Conservation (phyloP, 2,113 vertebrate species). For the Probosciger aterrimus region DNA sequence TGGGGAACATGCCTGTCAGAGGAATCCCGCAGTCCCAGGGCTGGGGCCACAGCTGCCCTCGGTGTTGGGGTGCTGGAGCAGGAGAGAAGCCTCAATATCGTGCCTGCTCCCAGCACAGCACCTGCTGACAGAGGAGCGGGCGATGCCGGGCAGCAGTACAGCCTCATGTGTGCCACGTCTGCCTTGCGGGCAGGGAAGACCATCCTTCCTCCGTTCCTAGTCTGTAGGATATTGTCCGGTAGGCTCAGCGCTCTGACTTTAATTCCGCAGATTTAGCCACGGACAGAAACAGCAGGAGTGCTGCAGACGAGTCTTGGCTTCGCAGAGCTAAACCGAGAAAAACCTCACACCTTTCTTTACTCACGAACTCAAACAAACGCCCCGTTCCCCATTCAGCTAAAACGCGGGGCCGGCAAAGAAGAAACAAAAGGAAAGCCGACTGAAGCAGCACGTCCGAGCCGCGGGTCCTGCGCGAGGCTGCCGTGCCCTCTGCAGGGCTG, state of each 20-base stretch:
- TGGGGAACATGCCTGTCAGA: not conserved
- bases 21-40: not conserved
- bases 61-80: not conserved
- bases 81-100: not conserved
- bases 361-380: not conserved
- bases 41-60: not conserved
- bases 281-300: not conserved
- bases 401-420: too few species aligned
- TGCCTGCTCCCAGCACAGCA: not conserved
- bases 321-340: not conserved
- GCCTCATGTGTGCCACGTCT: not conserved
- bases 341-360: not conserved
- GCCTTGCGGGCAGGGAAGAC: not conserved
- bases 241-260: not conserved
- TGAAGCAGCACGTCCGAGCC: too few species aligned
- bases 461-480: not conserved
- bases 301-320: not conserved
- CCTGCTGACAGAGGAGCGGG: not conserved
- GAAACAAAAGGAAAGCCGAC: not conserved
- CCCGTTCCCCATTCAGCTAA: not conserved
- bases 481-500: slow-evolving; percentile 41
- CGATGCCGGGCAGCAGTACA: fast-evolving
- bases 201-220: not conserved
- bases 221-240: too few species aligned
- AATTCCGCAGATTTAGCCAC: not conserved